Percentiles rank a stretch among this genome's conserved stretches.
Evolutionary conservation across 2,797 vertebrate genomes (phyloP).

Genomic region (Schizopygopsis pylzovi): DNA sequence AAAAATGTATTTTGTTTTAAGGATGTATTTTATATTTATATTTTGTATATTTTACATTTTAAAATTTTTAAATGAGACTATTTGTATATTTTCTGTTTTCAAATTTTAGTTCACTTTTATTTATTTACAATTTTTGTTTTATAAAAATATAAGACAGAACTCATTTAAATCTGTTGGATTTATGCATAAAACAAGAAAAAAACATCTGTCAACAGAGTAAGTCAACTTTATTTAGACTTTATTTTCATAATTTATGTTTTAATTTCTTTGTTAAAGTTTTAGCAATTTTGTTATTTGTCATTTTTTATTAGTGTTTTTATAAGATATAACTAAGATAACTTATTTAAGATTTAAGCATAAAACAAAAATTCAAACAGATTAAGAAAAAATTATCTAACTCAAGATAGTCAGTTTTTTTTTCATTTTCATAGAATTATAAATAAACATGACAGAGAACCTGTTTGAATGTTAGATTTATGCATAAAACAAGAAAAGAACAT

Average conservation of each 20-base stretch:
- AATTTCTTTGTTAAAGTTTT: too few species aligned
- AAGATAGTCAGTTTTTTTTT: neutral
- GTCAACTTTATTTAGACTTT: neutral
- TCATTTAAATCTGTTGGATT: neutral
- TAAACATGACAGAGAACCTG: neutral
- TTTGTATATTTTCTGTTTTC: neutral
- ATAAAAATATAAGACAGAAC: neutral
- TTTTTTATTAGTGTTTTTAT: neutral
- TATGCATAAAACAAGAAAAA: neutral
- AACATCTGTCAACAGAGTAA: neutral
- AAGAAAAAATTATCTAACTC: neutral
- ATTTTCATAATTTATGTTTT: neutral
- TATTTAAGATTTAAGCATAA: neutral
- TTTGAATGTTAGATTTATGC: neutral
- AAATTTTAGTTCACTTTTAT: neutral
- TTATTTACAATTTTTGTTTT: neutral
- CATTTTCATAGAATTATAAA: neutral
- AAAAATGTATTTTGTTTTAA: neutral
- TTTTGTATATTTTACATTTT: neutral
- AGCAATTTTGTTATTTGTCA: neutral
- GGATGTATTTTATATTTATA: neutral
- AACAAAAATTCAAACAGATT: neutral
- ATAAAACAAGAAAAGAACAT: neutral
- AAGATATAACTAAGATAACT: neutral
- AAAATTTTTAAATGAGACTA: neutral